phyloP scores from a whole-genome alignment of 2,113 vertebrate species.

The Hypocryptadius cinnamomeus region DNA sequence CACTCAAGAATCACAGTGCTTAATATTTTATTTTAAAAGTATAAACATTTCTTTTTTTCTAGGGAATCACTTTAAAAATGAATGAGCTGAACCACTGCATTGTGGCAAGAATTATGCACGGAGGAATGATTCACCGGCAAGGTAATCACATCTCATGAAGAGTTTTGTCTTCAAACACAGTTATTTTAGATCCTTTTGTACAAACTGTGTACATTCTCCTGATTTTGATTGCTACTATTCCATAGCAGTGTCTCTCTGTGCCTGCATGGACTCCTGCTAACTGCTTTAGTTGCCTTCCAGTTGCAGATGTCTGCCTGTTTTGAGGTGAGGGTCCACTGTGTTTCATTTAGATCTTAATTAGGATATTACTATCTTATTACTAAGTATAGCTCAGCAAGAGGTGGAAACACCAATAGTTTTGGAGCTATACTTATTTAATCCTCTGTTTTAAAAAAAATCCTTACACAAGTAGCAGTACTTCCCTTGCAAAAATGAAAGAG shows the following conservation, averaged over 20 bases:
- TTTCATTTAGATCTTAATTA: not conserved
- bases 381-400: not conserved
- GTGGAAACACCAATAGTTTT: not conserved
- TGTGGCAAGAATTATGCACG: conserved; percentile 97
- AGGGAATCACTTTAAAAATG: conserved; percentile 99
- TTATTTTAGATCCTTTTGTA: not conserved
- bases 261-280: not conserved
- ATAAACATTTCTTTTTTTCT: not conserved
- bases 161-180: not conserved
- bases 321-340: not conserved
- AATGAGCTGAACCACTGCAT: conserved; percentile 97
- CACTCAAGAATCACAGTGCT: not conserved
- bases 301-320: not conserved
- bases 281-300: not conserved
- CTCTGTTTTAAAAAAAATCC: not conserved
- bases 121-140: conserved; percentile 99
- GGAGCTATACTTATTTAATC: not conserved
- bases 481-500: not conserved
- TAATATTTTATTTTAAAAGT: not conserved
- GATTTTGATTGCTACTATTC: not conserved
- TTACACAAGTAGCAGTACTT: not conserved
- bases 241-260: not conserved
- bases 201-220: not conserved
- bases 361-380: not conserved
- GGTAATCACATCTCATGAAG: conserved; percentile 68